Percentiles rank a stretch among this genome's conserved stretches.
These are phyloP conservation scores for Athripsodes cinereus DNA, from an alignment of 2,888 invertebrate species.

Conservation along the genomic window DNA sequence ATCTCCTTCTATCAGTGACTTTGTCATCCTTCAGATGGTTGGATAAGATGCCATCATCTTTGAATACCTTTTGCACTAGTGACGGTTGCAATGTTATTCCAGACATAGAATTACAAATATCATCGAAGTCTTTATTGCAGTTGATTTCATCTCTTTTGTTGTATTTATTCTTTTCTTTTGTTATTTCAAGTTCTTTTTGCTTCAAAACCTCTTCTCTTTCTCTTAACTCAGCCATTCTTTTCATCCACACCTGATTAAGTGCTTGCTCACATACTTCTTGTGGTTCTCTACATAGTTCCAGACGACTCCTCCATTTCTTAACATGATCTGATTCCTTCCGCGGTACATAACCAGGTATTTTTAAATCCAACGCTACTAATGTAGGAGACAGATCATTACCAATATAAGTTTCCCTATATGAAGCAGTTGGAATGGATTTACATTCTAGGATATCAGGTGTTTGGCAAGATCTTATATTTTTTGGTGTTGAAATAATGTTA, in stretches of 20 bases:
- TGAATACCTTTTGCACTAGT: slow-evolving; percentile 19
- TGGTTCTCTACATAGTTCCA: slow-evolving; percentile 38
- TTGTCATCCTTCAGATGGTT: neutral
- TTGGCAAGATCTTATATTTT: neutral
- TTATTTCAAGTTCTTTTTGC: slow-evolving; percentile 44
- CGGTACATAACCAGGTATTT: slow-evolving; percentile 47
- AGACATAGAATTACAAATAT: slow-evolving; percentile 32
- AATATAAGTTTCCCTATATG: neutral
- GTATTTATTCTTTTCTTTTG: neutral
- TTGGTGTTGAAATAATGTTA: neutral
- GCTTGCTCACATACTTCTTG: slow-evolving; percentile 50
- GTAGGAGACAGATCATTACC: slow-evolving; percentile 39
- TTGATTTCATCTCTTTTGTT: slow-evolving; percentile 19
- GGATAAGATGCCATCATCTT: slow-evolving; percentile 5
- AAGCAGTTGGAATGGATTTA: slow-evolving; percentile 9
- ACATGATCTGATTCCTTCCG: slow-evolving; percentile 37
- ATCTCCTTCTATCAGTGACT: too few relatives aligned
- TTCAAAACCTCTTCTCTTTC: slow-evolving; percentile 49
- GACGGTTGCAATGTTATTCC: slow-evolving; percentile 24
- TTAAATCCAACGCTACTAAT: slow-evolving; percentile 43
- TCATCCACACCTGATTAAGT: slow-evolving; percentile 52
- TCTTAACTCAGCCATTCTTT: slow-evolving; percentile 47
- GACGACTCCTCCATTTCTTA: slow-evolving; percentile 31
- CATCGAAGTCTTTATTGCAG: slow-evolving; percentile 31
- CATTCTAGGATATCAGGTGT: slow-evolving; percentile 12